Conservation (phyloP, 1,140 invertebrate genomes). For the Drosophila sturtevanti region DNA sequence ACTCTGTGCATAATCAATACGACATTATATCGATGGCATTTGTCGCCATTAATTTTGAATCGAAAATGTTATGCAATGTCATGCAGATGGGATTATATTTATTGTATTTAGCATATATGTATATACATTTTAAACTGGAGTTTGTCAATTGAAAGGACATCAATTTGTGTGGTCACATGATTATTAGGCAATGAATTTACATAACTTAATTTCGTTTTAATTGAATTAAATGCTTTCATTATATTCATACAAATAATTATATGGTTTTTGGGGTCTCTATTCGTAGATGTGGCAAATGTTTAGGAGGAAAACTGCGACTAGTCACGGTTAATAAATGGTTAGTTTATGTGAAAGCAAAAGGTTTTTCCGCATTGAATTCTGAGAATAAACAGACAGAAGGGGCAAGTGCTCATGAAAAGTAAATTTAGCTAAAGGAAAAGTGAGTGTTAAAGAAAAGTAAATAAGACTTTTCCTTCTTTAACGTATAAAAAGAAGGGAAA, state of each 20-base stretch:
- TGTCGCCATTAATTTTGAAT: not conserved
- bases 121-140: constrained; percentile 14
- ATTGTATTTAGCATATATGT: constrained; percentile 2
- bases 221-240: constrained; percentile 31
- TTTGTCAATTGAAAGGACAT: constrained; percentile 16
- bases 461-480: too few relatives aligned
- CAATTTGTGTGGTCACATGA: constrained; percentile 8
- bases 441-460: too few relatives aligned
- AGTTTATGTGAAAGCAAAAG: too few relatives aligned
- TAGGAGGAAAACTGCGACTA: not conserved
- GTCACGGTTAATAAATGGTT: too few relatives aligned
- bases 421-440: too few relatives aligned
- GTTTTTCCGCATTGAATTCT: too few relatives aligned
- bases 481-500: too few relatives aligned
- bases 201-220: constrained; percentile 37
- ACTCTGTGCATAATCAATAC: constrained; percentile 36
- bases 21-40: constrained; percentile 7
- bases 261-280: not conserved
- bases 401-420: too few relatives aligned
- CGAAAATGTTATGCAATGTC: constrained; percentile 1
- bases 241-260: constrained; percentile 8
- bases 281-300: not conserved
- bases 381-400: too few relatives aligned
- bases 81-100: not conserved
- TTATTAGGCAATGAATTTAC: constrained; percentile 16